Percentiles rank a stretch among this genome's conserved stretches.
phyloP scores from a whole-genome alignment of 2,888 invertebrate species.

The Andrena praecox region DNA sequence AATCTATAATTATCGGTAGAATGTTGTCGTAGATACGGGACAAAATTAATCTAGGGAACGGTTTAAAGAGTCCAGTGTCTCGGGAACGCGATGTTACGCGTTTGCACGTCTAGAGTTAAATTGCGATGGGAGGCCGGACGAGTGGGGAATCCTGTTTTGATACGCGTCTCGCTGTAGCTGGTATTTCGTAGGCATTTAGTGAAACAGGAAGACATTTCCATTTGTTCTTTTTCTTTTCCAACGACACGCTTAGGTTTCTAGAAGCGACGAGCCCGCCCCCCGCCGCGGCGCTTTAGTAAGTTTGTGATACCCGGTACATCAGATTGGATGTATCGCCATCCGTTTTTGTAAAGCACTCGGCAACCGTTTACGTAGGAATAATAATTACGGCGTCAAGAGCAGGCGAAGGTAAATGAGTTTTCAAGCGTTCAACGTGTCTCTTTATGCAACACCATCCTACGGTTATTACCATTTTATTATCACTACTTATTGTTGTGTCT shows the following conservation, averaged over 20 bases:
- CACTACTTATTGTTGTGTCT: conserved; percentile 60
- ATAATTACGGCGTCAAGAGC: conserved; percentile 36
- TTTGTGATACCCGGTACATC: conserved; percentile 64
- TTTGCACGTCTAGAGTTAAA: conserved; percentile 22
- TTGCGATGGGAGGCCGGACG: conserved; percentile 17
- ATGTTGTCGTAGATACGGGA: conserved; percentile 30
- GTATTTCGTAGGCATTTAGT: conserved; percentile 75
- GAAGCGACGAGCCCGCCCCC: conserved; percentile 36
- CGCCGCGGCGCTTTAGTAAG: conserved; percentile 47
- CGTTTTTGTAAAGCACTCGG: conserved; percentile 66
- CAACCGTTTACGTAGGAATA: conserved; percentile 60
- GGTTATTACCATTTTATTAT: conserved; percentile 46
- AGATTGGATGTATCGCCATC: conserved; percentile 43
- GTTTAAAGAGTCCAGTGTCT: conserved; percentile 24
- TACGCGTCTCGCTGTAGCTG: conserved; percentile 58
- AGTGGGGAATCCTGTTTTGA: conserved; percentile 45
- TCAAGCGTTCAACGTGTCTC: conserved; percentile 55
- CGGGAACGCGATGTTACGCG: conserved; percentile 8
- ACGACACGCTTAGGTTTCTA: conserved; percentile 52
- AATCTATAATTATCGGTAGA: conserved; percentile 33
- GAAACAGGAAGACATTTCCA: conserved; percentile 70
- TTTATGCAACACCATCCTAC: conserved; percentile 46
- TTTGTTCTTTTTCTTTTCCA: conserved; percentile 51
- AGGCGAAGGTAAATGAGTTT: conserved; percentile 44
- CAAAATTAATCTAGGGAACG: conserved; percentile 34